Base-by-base conservation (phyloP, 2,113 vertebrate species). In the Callaeas wilsoni region DNA sequence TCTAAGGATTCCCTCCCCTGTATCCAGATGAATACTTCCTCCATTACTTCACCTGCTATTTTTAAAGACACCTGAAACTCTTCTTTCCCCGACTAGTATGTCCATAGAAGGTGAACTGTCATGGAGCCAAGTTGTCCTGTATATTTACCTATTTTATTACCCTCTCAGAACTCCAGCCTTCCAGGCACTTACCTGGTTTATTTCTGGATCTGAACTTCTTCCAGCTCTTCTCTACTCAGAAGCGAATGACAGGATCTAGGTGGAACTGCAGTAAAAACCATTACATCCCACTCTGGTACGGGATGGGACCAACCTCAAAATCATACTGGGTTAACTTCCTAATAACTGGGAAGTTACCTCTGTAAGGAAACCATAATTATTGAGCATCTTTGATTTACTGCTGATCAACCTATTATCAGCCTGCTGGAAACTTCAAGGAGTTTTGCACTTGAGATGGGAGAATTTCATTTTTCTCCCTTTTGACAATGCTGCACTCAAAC, bases 21-120 rank as follows among this genome's bases (percentile, higher is more conserved):
- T 25, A n/a, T 35, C 46, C 76, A 65, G 39, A 73, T 14, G 21
- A 65, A 70, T 77, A 20, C 50, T 93, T 93, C 39, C 46, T 70
- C 59, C 22, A 4, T 81, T 80, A 94, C 63, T 73, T 76, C 8
- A 3, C 23, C 37, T 73, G 44, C 74, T 93, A 74, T 93, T 93
- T 95, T 96, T 90, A 87, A 81, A 60, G 62, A 30, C 82, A 95
- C 57, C 78, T 86, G 88, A 80, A 94, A 53, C 33, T 86, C 47
- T 41, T 75, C 78, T 73, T 47, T 41, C 47, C 63, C 27, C 3
- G 0, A 35, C 27, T 20, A 55, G 11, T 32, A 29, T 64, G 64
- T 37, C 90, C 91, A 79, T 55, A 91, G 71, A 93, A 63, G 95
- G 69, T 5, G 33, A 91, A 27, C 5, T 93, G 74, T 84, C 83